Percentiles rank a stretch among this genome's conserved stretches.
Conservation (phyloP, 2,797 vertebrate species). For the Tragopan temminckii region DNA sequence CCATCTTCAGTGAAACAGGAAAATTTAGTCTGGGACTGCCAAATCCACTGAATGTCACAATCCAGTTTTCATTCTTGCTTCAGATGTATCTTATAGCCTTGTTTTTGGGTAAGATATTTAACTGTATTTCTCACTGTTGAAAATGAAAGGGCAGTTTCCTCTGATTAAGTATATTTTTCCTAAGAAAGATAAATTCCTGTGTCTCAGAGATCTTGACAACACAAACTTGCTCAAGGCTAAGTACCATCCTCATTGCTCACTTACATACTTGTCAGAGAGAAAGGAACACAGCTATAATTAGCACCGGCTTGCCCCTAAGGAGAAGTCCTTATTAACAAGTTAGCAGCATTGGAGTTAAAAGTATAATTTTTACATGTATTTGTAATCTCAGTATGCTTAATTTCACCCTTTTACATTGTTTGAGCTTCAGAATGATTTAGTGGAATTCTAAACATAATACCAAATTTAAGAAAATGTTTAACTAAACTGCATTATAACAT, state of each 20-base stretch:
- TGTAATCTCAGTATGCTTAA: background rate
- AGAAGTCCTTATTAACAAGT: background rate
- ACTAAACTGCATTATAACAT: background rate
- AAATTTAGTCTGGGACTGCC: conserved; percentile 91
- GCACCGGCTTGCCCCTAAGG: background rate
- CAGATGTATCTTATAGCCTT: conserved; percentile 88
- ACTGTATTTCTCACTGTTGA: background rate
- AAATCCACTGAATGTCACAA: conserved; percentile 85
- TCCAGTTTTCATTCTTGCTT: conserved; percentile 92
- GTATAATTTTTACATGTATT: background rate
- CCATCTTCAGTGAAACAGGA: conserved; percentile 90
- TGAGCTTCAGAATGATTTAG: background rate
- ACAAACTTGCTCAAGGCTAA: background rate
- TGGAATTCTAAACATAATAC: background rate
- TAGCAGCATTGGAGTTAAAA: background rate
- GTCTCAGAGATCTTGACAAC: background rate
- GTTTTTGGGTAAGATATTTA: conserved; percentile 89
- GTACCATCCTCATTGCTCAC: background rate
- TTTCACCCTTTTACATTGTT: background rate
- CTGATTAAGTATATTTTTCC: background rate
- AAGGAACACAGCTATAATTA: background rate
- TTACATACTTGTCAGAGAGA: background rate
- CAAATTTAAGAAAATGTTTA: background rate
- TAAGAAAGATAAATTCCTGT: background rate
- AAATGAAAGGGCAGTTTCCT: background rate